phyloP scores from a whole-genome alignment of 35 echinoderm and acorn worm species.

The Chiridota heheva region DNA sequence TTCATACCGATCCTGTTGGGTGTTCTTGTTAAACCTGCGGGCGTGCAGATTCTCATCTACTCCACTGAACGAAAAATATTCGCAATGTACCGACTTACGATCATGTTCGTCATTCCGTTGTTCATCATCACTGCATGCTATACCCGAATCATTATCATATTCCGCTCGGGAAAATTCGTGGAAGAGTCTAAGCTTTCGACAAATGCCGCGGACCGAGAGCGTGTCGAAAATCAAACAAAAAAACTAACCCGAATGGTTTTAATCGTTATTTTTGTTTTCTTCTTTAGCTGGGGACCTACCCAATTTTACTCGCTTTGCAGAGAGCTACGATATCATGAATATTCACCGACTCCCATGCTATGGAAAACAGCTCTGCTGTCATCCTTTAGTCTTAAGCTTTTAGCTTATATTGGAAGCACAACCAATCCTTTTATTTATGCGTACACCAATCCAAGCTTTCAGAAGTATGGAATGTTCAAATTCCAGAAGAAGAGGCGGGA shows the following conservation, averaged over 20 bases:
- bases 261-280: conserved; percentile 20
- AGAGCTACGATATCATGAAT: neutral
- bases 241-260: conserved; percentile 29
- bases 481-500: too few species aligned
- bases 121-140: conserved; percentile 21
- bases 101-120: conserved; percentile 34
- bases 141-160: conserved; percentile 24
- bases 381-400: conserved; percentile 3
- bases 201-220: neutral
- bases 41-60: too few species aligned
- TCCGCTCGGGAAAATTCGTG: too few species aligned
- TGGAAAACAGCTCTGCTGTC: conserved; percentile 13
- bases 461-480: conserved; percentile 21
- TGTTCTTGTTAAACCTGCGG: neutral
- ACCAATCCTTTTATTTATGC: conserved; percentile 46
- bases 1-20: conserved; percentile 14
- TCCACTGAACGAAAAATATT: conserved; percentile 33
- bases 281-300: conserved; percentile 36
- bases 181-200: too few species aligned
- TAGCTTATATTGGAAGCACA: conserved; percentile 9
- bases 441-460: conserved; percentile 38
- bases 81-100: neutral
- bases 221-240: conserved; percentile 14
- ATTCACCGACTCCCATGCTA: neutral
- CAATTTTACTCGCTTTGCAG: conserved; percentile 11